These are phyloP conservation scores for Rhinichthys klamathensis DNA, from an alignment of 2,113 vertebrate species.

Conservation along the genomic window DNA sequence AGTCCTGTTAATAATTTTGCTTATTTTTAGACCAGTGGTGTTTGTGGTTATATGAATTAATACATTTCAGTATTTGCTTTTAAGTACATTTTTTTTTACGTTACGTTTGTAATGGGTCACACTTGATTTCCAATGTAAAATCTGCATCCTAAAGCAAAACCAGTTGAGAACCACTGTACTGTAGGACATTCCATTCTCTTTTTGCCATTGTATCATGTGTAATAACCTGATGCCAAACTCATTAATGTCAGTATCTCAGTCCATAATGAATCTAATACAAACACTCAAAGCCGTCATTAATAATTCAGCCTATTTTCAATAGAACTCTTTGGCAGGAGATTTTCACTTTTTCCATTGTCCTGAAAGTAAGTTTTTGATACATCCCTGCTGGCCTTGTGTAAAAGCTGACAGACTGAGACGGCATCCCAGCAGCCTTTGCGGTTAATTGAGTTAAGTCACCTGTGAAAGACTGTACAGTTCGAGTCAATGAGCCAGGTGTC, in stretches of 20 bases:
- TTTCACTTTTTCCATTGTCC: constrained; percentile 37
- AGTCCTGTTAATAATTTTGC: neutral
- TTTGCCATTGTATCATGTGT: neutral
- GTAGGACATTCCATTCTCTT: neutral
- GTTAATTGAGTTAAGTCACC: constrained; percentile 67
- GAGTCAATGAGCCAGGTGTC: constrained; percentile 65
- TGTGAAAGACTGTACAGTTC: constrained; percentile 62
- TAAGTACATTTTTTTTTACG: neutral
- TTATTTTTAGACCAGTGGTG: neutral
- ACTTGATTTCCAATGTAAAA: neutral
- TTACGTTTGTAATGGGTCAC: neutral
- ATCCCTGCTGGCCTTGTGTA: constrained; percentile 48
- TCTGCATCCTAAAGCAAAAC: neutral
- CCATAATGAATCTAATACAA: constrained; percentile 52
- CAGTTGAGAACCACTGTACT: neutral
- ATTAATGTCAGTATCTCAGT: constrained; percentile 61
- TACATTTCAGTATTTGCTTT: neutral
- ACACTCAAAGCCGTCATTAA: constrained; percentile 54
- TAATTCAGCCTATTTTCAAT: constrained; percentile 52
- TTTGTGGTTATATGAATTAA: neutral
- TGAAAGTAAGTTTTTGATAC: constrained; percentile 49
- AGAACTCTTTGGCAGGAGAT: neutral
- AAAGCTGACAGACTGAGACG: constrained; percentile 38
- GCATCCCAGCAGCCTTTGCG: constrained; percentile 46
- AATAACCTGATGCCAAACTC: constrained; percentile 57